A percentile compares a stretch with the other conserved stretches of the same genome.
Evolutionary conservation across 2,113 vertebrate genomes (phyloP).

Genomic region (Micronisus gabar): DNA sequence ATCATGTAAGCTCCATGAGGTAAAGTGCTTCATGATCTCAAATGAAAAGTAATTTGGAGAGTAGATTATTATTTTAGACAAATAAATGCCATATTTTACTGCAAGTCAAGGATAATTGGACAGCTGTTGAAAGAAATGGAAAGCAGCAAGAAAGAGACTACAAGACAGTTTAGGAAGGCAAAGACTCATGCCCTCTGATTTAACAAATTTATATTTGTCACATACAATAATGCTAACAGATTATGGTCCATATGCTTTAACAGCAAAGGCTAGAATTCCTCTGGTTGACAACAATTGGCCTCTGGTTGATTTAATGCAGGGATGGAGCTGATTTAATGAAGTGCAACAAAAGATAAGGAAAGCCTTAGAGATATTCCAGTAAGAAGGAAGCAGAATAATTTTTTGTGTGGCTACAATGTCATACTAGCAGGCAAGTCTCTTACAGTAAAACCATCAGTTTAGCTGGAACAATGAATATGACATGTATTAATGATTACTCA

Average conservation of each 20-base stretch:
- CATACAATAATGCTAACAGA: background rate
- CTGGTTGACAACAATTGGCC: background rate
- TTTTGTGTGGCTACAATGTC: background rate
- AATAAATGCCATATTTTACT: background rate
- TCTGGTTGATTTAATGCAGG: background rate
- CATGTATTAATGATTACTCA: background rate
- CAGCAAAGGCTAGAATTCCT: background rate
- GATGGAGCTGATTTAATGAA: background rate
- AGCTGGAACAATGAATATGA: background rate
- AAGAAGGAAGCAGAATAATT: background rate
- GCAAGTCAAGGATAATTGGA: background rate
- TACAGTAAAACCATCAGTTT: background rate
- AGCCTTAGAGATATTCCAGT: background rate
- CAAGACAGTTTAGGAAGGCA: background rate
- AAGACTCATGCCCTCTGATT: background rate
- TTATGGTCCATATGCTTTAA: background rate
- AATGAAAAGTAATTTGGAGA: background rate
- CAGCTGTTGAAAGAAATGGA: background rate
- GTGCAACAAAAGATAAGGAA: background rate
- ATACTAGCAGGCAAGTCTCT: background rate
- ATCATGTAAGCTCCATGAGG: background rate
- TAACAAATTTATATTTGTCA: conserved; percentile 14
- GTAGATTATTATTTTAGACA: background rate
- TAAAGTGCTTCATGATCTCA: background rate
- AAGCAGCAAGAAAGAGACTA: background rate